Percentiles rank a stretch among this genome's conserved stretches.
Evolutionary conservation across 2,797 vertebrate species (phyloP).

Genomic region (Meriones psammophilus): DNA sequence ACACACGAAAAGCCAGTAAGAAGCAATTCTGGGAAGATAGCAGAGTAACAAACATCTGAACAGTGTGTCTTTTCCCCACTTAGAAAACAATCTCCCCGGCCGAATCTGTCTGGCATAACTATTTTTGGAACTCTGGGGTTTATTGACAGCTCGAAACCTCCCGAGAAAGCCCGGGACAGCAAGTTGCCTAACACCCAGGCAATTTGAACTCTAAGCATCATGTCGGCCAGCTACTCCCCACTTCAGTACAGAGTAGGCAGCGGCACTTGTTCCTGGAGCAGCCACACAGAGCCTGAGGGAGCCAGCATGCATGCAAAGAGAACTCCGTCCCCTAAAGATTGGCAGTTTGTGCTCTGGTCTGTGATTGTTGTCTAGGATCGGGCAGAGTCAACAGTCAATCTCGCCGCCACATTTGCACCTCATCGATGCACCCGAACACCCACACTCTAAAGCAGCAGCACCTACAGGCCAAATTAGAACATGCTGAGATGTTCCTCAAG

Average conservation of each 20-base stretch:
- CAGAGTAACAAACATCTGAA: neutral
- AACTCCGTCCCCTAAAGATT: neutral
- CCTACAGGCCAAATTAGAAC: neutral
- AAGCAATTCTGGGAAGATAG: neutral
- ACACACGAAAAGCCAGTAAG: slow-evolving; percentile 13
- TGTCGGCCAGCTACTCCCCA: neutral
- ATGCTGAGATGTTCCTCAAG: neutral
- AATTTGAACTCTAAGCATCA: neutral
- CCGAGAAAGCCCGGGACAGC: neutral
- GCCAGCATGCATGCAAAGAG: neutral
- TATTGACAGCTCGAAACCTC: neutral
- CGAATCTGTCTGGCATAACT: neutral
- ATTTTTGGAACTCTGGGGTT: slow-evolving; percentile 4
- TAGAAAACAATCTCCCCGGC: neutral
- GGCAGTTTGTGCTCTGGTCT: neutral
- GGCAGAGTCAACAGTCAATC: neutral
- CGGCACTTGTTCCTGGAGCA: neutral
- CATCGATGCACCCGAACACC: neutral
- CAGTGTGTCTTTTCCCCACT: neutral
- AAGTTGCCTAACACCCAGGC: neutral
- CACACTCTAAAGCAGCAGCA: neutral
- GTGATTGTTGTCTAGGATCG: neutral
- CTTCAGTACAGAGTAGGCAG: neutral
- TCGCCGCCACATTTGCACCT: neutral
- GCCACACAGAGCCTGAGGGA: neutral